Percentiles rank a stretch among this genome's conserved stretches.
Evolutionary conservation across 2,888 invertebrate genomes (phyloP).

Genomic region (Noctua pronuba): DNA sequence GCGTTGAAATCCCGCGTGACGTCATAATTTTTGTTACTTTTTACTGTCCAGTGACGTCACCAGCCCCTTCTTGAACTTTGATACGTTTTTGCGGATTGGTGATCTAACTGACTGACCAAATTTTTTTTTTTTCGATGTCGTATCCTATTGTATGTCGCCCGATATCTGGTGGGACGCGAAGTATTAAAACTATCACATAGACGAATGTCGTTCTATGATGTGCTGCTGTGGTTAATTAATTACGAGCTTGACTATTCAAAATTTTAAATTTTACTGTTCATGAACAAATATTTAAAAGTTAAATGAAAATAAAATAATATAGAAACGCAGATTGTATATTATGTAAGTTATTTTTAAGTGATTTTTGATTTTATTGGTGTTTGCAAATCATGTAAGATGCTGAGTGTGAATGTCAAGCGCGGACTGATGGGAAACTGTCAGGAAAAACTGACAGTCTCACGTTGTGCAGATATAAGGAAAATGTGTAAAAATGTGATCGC

Average conservation of each 20-base stretch:
- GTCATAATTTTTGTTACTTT: no score
- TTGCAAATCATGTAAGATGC: constrained; percentile 69
- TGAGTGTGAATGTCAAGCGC: constrained; percentile 47
- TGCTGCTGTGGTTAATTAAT: background rate
- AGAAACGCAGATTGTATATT: constrained; percentile 32
- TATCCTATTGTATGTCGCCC: no score
- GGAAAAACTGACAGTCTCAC: constrained; percentile 18
- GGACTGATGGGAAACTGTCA: constrained; percentile 36
- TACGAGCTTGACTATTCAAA: background rate
- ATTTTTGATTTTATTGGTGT: constrained; percentile 66
- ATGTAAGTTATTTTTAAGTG: constrained; percentile 64
- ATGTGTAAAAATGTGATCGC: constrained; percentile 62
- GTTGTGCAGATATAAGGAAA: constrained; percentile 22
- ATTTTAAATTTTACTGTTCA: constrained; percentile 4
- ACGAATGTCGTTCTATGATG: background rate
- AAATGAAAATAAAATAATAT: constrained; percentile 24
- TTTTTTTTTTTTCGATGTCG: no score
- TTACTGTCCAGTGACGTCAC: no score
- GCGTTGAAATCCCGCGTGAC: no score
- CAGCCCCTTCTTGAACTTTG: no score
- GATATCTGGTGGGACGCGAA: no score
- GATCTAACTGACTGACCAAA: no score
- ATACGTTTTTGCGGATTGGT: no score
- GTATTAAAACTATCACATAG: no score
- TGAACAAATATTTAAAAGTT: constrained; percentile 45